phyloP scores from a whole-genome alignment of 2,888 invertebrate species.

The Watsonalla binaria region DNA sequence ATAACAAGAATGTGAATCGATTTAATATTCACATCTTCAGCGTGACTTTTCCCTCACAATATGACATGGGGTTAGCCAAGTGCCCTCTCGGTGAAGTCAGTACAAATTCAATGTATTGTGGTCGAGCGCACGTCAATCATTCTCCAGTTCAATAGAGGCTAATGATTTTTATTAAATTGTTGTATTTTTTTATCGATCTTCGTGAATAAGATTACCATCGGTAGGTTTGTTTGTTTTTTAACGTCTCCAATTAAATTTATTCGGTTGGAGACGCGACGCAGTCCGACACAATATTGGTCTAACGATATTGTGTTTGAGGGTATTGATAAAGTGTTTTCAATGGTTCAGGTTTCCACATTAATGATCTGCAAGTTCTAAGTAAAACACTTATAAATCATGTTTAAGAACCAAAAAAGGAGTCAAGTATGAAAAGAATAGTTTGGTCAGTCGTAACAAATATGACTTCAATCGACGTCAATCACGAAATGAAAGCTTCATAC shows the following conservation, averaged over 20 bases:
- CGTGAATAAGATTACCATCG: conserved; percentile 1
- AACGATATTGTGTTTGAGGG: not conserved
- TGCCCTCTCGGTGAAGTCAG: conserved; percentile 38
- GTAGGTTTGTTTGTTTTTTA: conserved; percentile 15
- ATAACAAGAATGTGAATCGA: not conserved
- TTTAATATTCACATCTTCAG: not conserved
- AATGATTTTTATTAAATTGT: conserved; percentile 46
- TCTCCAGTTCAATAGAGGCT: conserved; percentile 22
- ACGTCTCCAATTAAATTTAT: conserved; percentile 6
- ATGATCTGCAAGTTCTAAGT: not conserved
- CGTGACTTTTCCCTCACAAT: not conserved
- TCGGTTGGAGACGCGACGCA: not conserved
- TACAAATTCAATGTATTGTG: conserved; percentile 61
- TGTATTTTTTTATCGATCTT: conserved; percentile 23
- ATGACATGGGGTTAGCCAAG: conserved; percentile 26
- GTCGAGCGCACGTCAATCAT: conserved; percentile 43
- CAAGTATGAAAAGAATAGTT: too few species aligned
- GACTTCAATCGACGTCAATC: not conserved
- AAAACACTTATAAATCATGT: too few species aligned
- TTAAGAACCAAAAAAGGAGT: too few species aligned
- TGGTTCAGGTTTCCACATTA: not conserved
- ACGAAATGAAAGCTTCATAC: not conserved
- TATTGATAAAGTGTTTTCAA: not conserved
- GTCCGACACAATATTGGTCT: not conserved
- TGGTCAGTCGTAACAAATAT: too few species aligned